Evolutionary conservation across 2,797 vertebrate species (phyloP).

Genomic region (Pyrocephalus nanus): DNA sequence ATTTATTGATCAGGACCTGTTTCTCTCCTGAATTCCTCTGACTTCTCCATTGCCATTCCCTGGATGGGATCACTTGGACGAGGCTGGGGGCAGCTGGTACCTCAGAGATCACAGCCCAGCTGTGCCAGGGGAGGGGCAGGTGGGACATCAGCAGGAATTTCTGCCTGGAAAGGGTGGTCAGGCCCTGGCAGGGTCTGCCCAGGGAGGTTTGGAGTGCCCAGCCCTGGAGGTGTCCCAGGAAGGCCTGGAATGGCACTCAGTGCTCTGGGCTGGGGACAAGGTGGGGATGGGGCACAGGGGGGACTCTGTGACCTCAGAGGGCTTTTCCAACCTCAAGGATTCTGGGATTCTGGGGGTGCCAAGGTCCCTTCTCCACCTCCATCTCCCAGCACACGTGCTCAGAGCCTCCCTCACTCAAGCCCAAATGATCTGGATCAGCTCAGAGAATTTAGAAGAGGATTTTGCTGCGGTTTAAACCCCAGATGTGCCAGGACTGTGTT

Average conservation of each 20-base stretch:
- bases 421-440: not conserved
- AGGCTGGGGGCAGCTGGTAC: rapidly evolving
- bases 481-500: not conserved
- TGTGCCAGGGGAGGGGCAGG: not conserved
- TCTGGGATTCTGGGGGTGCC: not conserved
- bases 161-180: rapidly evolving
- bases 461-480: not conserved
- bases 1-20: rapidly evolving
- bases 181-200: not conserved
- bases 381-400: not conserved
- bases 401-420: not conserved
- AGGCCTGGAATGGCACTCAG: not conserved
- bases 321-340: not conserved
- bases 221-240: not conserved
- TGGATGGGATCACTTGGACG: rapidly evolving
- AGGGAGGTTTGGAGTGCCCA: not conserved
- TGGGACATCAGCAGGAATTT: not conserved
- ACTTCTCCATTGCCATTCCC: not conserved
- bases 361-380: not conserved
- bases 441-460: not conserved
- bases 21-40: not conserved
- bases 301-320: rapidly evolving
- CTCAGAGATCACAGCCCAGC: not conserved
- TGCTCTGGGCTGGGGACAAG: not conserved
- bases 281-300: not conserved